Base-by-base conservation (phyloP, 2,888 invertebrate genomes). In the Lasioglossum leucozonium region DNA sequence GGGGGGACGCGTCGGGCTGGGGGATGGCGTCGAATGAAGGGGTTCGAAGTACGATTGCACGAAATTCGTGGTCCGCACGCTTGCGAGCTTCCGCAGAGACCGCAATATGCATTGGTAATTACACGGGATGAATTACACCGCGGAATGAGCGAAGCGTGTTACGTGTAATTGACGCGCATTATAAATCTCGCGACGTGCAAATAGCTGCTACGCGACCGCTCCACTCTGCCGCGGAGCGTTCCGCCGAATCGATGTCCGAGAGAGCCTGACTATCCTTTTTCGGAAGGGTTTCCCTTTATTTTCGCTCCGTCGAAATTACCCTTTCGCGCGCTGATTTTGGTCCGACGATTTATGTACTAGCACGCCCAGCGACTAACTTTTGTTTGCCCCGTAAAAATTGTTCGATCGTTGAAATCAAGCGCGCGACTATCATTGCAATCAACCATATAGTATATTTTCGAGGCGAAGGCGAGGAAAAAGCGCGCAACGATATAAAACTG, bases 101-200 rank as follows among this genome's bases (percentile, higher is more conserved):
- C 91, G 91, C 92, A 91, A 92, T 93, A 92, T 93, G 92, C 93
- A 93, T 93, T 91, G 93, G 92, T 92, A 92, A 93, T 93, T 93
- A 93, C 92, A 89, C 90, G 85, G 91, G 91, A 93, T 93, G 93
- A 93, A 93, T 93, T 92, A 93, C 92, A 91, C 89, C 91, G 92
- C 89, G 91, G 91, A 93, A 93, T 93, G 93, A 93, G 91, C 93
- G 92, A 92, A 91, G 90, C 93, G 91, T 92, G 93, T 93, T 93
- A 93, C 92, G 92, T 92, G 93, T 93, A 93, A 94, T 93, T 93
- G 93, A 92, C 91, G 92, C 90, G 89, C 89, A 93, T 93, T 93
- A 93, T 94, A 93, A 93, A 93, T 93, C 92, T 91, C 90, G 88
- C 91, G 92, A 92, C 92, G 93, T 90, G 91, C 92, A 92, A 93